phyloP scores from a whole-genome alignment of 2,888 invertebrate genomes.

The Epirrhoe tristata region DNA sequence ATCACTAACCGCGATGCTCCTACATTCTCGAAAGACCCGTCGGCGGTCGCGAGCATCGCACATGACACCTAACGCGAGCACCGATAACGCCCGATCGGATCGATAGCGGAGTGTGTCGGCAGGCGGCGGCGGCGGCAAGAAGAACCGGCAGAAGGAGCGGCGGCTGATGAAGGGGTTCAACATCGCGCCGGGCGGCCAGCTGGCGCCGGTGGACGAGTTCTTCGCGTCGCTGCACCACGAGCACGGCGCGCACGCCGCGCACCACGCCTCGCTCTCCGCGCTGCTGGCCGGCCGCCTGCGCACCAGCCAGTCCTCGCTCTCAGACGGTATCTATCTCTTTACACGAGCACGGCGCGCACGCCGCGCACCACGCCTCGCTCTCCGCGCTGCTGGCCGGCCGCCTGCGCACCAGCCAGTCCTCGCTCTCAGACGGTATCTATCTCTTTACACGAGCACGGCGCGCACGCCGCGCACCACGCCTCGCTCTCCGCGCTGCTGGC shows the following conservation, averaged over 20 bases:
- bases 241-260: conserved; percentile 72
- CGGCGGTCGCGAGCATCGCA: no score
- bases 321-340: conserved; percentile 61
- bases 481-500: no score
- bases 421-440: neutral
- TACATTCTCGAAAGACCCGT: neutral
- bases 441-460: no score
- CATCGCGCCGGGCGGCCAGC: conserved; percentile 89
- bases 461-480: no score
- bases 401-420: no score
- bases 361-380: no score
- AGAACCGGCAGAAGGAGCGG: conserved; percentile 96
- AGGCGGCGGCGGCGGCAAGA: conserved; percentile 94
- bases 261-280: conserved; percentile 87
- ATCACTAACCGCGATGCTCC: neutral
- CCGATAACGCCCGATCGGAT: neutral
- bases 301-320: conserved; percentile 73
- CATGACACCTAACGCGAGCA: neutral
- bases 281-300: conserved; percentile 87
- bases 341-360: no score
- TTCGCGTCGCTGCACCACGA: conserved; percentile 90
- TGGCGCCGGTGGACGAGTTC: conserved; percentile 92
- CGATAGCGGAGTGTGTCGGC: conserved; percentile 26
- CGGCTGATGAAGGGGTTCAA: conserved; percentile 97
- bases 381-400: no score